Evolutionary conservation across 2,888 invertebrate species (phyloP), one percentile per base, ranked within the genome.

Genomic region (Drosophila peninsularis): DNA sequence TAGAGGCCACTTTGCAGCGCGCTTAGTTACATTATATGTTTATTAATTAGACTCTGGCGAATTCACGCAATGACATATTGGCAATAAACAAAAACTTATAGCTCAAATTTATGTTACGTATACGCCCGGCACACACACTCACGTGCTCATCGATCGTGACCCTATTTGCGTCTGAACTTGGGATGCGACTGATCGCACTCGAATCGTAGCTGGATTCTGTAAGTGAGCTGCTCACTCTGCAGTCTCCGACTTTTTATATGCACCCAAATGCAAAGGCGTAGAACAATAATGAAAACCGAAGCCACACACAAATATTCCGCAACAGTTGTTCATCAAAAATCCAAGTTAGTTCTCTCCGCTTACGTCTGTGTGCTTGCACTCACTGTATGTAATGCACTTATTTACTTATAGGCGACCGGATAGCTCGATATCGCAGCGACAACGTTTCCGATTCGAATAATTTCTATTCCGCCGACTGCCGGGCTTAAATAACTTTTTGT

Each of bases 281-380:
- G 47, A 57, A 24, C 34, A 53, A 11, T 36, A 21, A 30, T 10
- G 37, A 24, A 45, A 17, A 41, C n/a, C 21, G n/a, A 4, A 17
- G 24, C 24, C 30, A 41, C 53, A 61, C 49, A 60, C 54, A 44
- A 61, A 39, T 45, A 68, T 67, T 52, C 37, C 61, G 41, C 62
- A 78, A 65, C 84, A 82, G 62, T 87, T 83, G 83, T 84, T 87
- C 71, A 71, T 85, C 62, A 71, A 64, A 70, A 61, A 44, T 47
- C 36, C 11, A 62, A 54, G 42, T 34, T 60, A 17, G 5, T n/a
- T n/a, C 21, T 13, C 24, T 24, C 19, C 17, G 17, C 13, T 2
- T 17, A 14, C 24, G 13, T 0, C n/a, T 11, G n/a, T 17, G 0
- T 53, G 9, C 19, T 14, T 30, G n/a, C n/a, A n/a, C n/a, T n/a